A percentile compares a stretch with the other conserved stretches of the same genome.
Conservation (phyloP, 1,140 invertebrate species). For the Phenacoccus solenopsis region DNA sequence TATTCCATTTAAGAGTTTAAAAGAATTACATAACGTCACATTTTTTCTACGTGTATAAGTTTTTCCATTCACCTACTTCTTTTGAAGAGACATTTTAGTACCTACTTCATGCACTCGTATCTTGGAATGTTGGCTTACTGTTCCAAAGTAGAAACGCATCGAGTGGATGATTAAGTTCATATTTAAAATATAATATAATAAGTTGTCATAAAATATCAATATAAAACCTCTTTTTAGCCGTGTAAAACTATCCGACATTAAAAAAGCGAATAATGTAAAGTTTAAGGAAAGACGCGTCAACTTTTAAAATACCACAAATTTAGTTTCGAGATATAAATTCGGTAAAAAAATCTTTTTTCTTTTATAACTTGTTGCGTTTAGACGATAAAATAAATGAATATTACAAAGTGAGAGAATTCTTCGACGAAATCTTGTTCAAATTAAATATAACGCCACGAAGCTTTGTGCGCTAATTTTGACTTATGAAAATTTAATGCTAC, state of each 20-base stretch:
- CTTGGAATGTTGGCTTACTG: too few relatives aligned
- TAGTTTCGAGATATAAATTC: neutral
- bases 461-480: neutral
- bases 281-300: neutral
- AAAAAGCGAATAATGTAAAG: neutral
- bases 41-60: too few relatives aligned
- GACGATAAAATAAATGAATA: neutral
- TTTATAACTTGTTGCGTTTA: neutral
- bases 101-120: too few relatives aligned
- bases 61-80: too few relatives aligned
- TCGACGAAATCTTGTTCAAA: neutral
- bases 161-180: too few relatives aligned
- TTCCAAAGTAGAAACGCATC: too few relatives aligned
- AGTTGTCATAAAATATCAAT: neutral
- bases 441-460: neutral
- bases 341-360: neutral
- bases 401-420: neutral
- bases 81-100: too few relatives aligned
- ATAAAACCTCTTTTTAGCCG: neutral
- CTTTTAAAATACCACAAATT: neutral
- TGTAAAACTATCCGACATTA: neutral
- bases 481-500: slow-evolving; percentile 3
- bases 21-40: too few relatives aligned
- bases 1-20: too few relatives aligned
- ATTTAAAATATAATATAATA: too few relatives aligned